These are phyloP conservation scores for Coreoperca whiteheadi DNA, from an alignment of 2,113 vertebrate genomes.

Conservation along the genomic window DNA sequence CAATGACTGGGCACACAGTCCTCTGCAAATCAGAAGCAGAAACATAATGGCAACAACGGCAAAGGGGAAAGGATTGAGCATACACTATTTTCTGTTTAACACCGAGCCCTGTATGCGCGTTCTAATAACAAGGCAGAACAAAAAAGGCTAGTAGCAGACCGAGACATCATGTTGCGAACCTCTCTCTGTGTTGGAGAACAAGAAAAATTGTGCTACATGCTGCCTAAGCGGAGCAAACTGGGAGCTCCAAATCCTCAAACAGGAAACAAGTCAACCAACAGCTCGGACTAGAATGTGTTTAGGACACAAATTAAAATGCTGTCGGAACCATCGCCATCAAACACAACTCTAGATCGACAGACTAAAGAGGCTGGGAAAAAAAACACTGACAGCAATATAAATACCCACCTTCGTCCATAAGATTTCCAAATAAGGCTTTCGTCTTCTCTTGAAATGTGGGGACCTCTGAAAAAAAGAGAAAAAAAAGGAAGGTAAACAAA, in stretches of 20 bases:
- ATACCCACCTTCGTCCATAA: slow-evolving; percentile 88
- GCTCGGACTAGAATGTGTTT: not conserved
- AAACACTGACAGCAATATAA: not conserved
- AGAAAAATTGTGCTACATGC: not conserved
- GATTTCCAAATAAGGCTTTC: slow-evolving; percentile 86
- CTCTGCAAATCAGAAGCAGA: not conserved
- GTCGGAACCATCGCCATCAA: not conserved
- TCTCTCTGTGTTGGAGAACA: not conserved
- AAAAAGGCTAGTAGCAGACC: not conserved
- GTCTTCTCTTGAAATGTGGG: slow-evolving; percentile 86
- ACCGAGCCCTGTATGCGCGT: not conserved
- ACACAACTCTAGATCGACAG: not conserved
- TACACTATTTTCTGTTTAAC: not conserved
- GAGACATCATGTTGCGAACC: not conserved
- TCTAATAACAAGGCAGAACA: not conserved
- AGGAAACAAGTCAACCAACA: not conserved
- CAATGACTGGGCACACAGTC: slow-evolving; percentile 17
- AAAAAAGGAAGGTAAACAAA: slow-evolving; percentile 13
- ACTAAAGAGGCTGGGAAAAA: not conserved
- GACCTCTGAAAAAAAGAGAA: slow-evolving; percentile 79
- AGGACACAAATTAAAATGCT: too few relatives aligned
- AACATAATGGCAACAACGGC: not conserved
- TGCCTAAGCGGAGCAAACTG: not conserved
- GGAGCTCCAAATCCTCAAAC: not conserved
- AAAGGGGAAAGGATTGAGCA: not conserved